phyloP scores from a whole-genome alignment of 2,113 vertebrate genomes.

The Lasiurus borealis region DNA sequence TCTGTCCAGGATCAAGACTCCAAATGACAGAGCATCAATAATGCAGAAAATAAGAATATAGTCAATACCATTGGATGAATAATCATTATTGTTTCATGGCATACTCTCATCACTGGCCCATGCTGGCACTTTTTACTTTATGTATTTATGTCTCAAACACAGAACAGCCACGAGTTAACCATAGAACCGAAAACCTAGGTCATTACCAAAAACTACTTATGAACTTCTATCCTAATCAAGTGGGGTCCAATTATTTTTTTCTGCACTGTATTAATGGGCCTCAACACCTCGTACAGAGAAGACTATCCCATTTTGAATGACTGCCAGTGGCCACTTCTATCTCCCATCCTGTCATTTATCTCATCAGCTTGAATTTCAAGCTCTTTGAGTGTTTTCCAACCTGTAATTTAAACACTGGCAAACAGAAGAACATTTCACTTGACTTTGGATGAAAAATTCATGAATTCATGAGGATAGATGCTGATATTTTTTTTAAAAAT shows the following conservation, averaged over 20 bases:
- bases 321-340: background rate
- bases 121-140: background rate
- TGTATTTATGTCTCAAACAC: slow-evolving; percentile 21
- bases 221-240: background rate
- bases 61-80: background rate
- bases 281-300: background rate
- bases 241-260: background rate
- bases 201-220: background rate
- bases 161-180: background rate
- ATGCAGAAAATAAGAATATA: background rate
- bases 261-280: background rate
- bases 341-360: slow-evolving; percentile 48
- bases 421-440: slow-evolving; percentile 35
- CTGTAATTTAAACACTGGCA: slow-evolving; percentile 75
- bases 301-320: slow-evolving; percentile 11
- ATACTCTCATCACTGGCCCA: background rate
- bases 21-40: background rate
- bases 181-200: background rate
- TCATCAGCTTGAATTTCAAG: slow-evolving; percentile 77
- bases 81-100: background rate
- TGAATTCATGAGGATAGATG: slow-evolving; percentile 43
- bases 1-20: background rate
- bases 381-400: slow-evolving; percentile 76
- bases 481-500: background rate
- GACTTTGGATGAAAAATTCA: slow-evolving; percentile 72